Percentiles rank a stretch among this genome's conserved stretches.
Evolutionary conservation across 1,140 invertebrate genomes (phyloP).

Genomic region (Drosophila tropicalis): DNA sequence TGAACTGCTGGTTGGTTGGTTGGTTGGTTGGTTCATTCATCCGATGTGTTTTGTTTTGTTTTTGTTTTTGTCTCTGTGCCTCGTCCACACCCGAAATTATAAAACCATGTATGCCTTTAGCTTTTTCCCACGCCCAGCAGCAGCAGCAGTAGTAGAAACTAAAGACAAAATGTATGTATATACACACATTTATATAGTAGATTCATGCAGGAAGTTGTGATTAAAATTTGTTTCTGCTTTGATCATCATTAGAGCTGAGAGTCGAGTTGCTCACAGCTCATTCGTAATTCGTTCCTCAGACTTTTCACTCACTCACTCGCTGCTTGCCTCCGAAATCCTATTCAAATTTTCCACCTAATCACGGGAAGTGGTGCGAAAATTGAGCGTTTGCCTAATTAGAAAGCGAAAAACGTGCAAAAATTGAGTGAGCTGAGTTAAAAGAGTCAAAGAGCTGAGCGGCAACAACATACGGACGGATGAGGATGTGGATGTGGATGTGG

Average conservation of each 20-base stretch:
- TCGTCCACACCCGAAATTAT: constrained; percentile 35
- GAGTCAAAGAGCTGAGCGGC: not conserved
- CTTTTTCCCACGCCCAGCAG: constrained; percentile 59
- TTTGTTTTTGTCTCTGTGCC: constrained; percentile 11
- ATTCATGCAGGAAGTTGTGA: constrained; percentile 56
- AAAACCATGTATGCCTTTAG: constrained; percentile 37
- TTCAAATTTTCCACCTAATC: constrained; percentile 10
- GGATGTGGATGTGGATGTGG: constrained; percentile 10
- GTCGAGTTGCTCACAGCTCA: too few species aligned
- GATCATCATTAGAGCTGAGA: constrained; percentile 5
- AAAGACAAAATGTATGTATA: not conserved
- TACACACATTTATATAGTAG: constrained; percentile 8
- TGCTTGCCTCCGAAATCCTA: not conserved
- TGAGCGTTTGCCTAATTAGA: constrained; percentile 5
- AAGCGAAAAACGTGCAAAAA: constrained; percentile 12
- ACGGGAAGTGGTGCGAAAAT: constrained; percentile 8
- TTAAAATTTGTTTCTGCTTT: constrained; percentile 41
- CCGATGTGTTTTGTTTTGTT: constrained; percentile 5
- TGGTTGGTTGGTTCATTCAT: constrained; percentile 13
- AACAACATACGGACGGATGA: constrained; percentile 3
- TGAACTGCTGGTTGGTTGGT: too few species aligned
- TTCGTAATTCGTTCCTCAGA: not conserved
- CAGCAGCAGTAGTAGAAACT: constrained; percentile 37
- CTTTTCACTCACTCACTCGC: not conserved
- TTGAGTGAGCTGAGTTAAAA: not conserved